phyloP scores from a whole-genome alignment of 2,797 vertebrate species.

The Macrochelys suwanniensis region DNA sequence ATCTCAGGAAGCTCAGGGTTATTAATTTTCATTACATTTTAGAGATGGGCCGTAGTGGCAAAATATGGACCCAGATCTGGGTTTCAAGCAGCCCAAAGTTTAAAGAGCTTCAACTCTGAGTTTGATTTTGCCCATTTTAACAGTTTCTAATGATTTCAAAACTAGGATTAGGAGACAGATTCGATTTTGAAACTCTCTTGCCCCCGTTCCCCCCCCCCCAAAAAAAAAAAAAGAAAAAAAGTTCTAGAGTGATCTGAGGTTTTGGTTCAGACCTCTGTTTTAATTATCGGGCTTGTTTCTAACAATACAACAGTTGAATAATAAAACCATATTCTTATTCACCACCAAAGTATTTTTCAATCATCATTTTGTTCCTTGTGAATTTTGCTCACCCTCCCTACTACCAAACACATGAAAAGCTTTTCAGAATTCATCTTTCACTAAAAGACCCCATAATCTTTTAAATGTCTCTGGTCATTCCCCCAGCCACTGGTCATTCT shows the following conservation, averaged over 20 bases:
- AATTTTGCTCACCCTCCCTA: not conserved
- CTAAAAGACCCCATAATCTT: not conserved
- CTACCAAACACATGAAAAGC: not conserved
- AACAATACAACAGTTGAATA: conserved; percentile 23
- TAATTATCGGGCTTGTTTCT: conserved; percentile 15
- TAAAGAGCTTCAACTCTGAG: not conserved
- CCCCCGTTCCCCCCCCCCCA: no score
- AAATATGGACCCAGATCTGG: not conserved
- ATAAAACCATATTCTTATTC: conserved; percentile 35
- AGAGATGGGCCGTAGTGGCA: not conserved
- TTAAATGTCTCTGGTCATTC: not conserved
- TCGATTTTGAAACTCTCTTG: not conserved
- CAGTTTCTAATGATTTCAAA: not conserved
- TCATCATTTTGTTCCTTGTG: not conserved
- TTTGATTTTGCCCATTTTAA: not conserved
- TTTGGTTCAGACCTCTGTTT: conserved; percentile 7
- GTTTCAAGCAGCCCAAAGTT: not conserved
- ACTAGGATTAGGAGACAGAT: not conserved
- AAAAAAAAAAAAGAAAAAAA: not conserved
- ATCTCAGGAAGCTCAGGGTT: not conserved
- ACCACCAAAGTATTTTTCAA: not conserved
- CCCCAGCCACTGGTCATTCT: not conserved
- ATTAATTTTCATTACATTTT: not conserved
- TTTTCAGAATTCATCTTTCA: conserved; percentile 14
- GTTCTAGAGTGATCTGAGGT: not conserved